Evolutionary conservation across 2,113 vertebrate species (phyloP).

Genomic region (Chaetura pelagica): DNA sequence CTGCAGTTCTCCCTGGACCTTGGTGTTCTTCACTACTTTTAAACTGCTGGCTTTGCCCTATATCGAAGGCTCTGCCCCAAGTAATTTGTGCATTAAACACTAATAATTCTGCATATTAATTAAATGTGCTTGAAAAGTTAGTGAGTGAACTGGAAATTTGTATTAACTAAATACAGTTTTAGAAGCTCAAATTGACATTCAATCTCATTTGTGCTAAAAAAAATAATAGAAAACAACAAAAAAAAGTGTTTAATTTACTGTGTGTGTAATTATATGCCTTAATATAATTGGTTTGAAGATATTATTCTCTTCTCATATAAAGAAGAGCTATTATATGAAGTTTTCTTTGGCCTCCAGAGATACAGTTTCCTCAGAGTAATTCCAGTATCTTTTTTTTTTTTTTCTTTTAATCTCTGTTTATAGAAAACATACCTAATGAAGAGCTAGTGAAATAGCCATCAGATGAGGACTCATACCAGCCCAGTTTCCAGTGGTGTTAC

Average conservation of each 20-base stretch:
- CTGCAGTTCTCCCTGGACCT: background rate
- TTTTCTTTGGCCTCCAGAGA: conserved; percentile 64
- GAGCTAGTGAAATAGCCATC: background rate
- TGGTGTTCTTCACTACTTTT: background rate
- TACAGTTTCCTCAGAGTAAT: conserved; percentile 29
- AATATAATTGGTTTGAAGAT: conserved; percentile 68
- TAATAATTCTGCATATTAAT: background rate
- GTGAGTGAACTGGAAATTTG: background rate
- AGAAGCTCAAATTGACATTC: conserved; percentile 58
- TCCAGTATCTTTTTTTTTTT: background rate
- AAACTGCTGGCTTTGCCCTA: background rate
- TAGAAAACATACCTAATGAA: background rate
- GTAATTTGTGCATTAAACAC: conserved; percentile 26
- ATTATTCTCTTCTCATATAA: conserved; percentile 41
- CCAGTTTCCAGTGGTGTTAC: background rate
- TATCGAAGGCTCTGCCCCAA: background rate
- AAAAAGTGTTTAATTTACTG: conserved; percentile 48
- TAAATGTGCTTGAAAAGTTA: conserved; percentile 51
- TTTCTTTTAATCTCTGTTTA: background rate
- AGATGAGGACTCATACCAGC: background rate
- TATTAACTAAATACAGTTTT: conserved; percentile 31
- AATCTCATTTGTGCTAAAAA: conserved; percentile 43
- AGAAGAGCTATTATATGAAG: background rate
- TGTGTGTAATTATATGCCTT: conserved; percentile 58
- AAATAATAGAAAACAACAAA: background rate